Percentiles rank a stretch among this genome's conserved stretches.
Conservation (phyloP, 2,888 invertebrate genomes). For the Temnothorax ravouxi region DNA sequence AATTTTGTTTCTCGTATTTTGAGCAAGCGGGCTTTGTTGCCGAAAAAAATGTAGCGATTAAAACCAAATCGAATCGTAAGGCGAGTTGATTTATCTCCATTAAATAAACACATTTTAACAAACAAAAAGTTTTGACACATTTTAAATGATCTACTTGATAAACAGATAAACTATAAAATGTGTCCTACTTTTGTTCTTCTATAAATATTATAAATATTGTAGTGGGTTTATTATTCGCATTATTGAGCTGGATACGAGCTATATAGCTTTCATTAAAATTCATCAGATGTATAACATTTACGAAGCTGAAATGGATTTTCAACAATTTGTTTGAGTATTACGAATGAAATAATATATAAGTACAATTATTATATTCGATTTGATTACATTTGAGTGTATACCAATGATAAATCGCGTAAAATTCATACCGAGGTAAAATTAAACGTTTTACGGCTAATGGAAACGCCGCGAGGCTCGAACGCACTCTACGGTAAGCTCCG, state of each 20-base stretch:
- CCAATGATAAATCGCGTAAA: background rate
- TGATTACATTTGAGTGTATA: background rate
- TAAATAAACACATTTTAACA: slow-evolving; percentile 14
- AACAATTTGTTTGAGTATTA: background rate
- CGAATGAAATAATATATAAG: background rate
- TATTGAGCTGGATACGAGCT: background rate
- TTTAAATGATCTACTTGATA: background rate
- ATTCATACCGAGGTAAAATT: slow-evolving; percentile 1
- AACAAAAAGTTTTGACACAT: background rate
- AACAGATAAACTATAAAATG: background rate
- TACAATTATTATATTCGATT: background rate
- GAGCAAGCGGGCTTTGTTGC: background rate
- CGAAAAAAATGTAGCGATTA: slow-evolving; percentile 31
- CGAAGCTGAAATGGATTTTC: background rate
- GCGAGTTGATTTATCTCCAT: background rate
- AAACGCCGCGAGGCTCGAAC: slow-evolving; percentile 22
- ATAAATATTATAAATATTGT: slow-evolving; percentile 14
- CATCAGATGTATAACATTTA: slow-evolving; percentile 12
- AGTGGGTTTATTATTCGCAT: background rate
- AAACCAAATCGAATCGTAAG: background rate
- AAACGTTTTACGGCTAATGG: slow-evolving; percentile 35
- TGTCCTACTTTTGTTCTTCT: background rate
- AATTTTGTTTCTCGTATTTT: slow-evolving; percentile 53
- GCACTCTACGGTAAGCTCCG: slow-evolving; percentile 22
- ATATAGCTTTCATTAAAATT: slow-evolving; percentile 26